Base-by-base conservation (phyloP, 1,140 invertebrate genomes). In the Drosophila trapezifrons region DNA sequence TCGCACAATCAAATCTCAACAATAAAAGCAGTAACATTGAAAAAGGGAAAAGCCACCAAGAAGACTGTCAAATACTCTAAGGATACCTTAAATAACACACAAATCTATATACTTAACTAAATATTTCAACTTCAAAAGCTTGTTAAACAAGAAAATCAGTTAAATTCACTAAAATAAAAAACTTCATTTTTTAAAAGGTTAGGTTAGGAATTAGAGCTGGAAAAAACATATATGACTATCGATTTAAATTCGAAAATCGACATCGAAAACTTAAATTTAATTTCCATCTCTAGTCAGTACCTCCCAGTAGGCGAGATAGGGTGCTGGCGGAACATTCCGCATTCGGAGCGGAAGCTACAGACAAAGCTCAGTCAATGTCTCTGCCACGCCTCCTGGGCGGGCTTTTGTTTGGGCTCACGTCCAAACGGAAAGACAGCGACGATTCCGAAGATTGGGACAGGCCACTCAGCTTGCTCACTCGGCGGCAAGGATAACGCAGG, bases 1-100 rank as follows among this genome's bases (percentile, higher is more conserved):
- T 71, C 67, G 67, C 67, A 71, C 67, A 71, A 71, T 71, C 67
- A 57, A 71, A 71, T 71, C 65, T 71, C 67, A 35, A 71, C 65
- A 71, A 57, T 70, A 58, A 71, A 71, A 29, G 32, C 49, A 45
- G 62, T 20, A 27, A 29, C 47, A n/a, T 66, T 43, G 29, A 27
- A 27, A 52, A 42, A 18, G 29, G 6, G 5, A n/a, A n/a, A n/a
- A n/a, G n/a, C n/a, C n/a, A n/a, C 3, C 20, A 27, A 65, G 6
- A 3, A 46, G 62, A 25, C 25, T 1, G 10, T 4, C 12, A 27
- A 25, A 43, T 69, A 69, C 65, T 69, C 65, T 67, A 13, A 15
- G 7, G 12, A 32, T 4, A 7, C 2, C 22, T 8, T n/a, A 18
- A 35, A 12, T 35, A 35, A 22, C 22, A 22, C 22, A 22, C 22